These are phyloP conservation scores for Aphis craccivora DNA, from an alignment of 1,140 invertebrate genomes.

Conservation along the genomic window DNA sequence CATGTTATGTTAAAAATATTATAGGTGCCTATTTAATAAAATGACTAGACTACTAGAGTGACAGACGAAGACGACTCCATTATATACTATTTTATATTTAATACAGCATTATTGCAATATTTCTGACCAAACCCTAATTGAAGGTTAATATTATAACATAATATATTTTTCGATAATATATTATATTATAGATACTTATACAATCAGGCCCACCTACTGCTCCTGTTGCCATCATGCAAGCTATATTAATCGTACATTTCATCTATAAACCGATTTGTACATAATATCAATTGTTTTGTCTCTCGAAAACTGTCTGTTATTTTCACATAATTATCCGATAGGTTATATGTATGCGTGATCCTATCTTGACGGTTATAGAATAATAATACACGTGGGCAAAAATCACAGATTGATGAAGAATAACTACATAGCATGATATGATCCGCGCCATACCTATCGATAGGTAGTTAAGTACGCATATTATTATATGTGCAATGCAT, in stretches of 20 bases:
- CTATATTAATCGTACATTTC: neutral
- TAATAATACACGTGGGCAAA: neutral
- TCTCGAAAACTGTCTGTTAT: neutral
- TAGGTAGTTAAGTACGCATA: neutral
- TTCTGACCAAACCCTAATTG: neutral
- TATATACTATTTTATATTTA: neutral
- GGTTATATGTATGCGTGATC: neutral
- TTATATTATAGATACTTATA: neutral
- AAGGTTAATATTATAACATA: neutral
- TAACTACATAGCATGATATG: neutral
- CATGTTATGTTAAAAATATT: neutral
- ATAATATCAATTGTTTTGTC: neutral
- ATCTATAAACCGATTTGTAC: neutral
- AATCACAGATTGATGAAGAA: neutral
- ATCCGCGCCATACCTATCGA: neutral
- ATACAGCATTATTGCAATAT: neutral
- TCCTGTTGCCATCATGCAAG: neutral
- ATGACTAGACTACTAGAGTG: neutral
- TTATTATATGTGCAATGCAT: neutral
- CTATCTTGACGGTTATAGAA: slow-evolving; percentile 1
- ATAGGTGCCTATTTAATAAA: neutral
- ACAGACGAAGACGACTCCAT: neutral
- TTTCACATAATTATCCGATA: slow-evolving; percentile 4
- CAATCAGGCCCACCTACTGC: neutral
- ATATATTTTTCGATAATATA: neutral